phyloP scores from a whole-genome alignment of 2,113 vertebrate species.

The Neolamprologus toae region DNA sequence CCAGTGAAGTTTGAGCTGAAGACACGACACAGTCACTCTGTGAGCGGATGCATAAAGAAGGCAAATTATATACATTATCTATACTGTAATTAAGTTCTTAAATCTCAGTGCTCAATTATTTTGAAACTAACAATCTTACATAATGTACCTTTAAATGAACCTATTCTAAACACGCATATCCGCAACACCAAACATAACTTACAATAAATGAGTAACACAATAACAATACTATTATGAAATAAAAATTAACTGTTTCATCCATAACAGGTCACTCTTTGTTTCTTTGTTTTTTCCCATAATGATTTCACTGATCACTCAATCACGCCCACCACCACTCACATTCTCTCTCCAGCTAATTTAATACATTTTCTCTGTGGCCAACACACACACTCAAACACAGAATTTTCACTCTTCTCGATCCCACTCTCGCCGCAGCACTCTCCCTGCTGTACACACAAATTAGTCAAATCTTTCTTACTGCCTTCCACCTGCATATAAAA shows the following conservation, averaged over 20 bases:
- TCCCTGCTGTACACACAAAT: neutral
- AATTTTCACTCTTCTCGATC: neutral
- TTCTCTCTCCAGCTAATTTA: conserved; percentile 32
- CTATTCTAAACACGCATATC: neutral
- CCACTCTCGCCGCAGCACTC: neutral
- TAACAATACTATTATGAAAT: neutral
- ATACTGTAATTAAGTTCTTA: neutral
- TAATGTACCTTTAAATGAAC: neutral
- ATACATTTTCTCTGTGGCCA: conserved; percentile 24
- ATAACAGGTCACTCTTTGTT: neutral
- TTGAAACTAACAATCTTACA: neutral
- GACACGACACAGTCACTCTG: neutral
- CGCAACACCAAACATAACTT: neutral
- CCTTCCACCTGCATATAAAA: conserved; percentile 7
- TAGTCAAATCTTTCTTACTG: neutral
- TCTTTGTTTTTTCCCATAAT: neutral
- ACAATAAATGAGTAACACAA: neutral
- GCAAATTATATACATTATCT: neutral
- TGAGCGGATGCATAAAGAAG: neutral
- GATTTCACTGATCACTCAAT: conserved; percentile 22
- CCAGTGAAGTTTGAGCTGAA: neutral
- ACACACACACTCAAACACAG: neutral
- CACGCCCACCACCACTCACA: conserved; percentile 1
- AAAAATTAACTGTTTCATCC: neutral
- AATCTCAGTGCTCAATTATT: neutral